phyloP scores from a whole-genome alignment of 2,888 invertebrate genomes.

The Myopa testacea region DNA sequence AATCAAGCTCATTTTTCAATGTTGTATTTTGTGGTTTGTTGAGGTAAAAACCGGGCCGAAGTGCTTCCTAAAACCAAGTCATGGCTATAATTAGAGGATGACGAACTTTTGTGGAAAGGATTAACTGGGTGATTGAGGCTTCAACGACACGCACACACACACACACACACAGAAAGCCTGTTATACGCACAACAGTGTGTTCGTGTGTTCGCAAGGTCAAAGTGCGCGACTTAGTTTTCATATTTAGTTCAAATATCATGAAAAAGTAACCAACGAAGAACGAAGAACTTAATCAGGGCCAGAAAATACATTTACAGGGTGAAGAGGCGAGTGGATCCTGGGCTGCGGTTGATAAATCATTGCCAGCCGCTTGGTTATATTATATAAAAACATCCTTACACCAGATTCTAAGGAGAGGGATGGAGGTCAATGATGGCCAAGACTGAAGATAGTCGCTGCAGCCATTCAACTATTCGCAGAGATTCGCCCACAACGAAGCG shows the following conservation, averaged over 20 bases:
- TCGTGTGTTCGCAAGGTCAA: conserved; percentile 20
- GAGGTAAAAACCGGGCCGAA: too few relatives aligned
- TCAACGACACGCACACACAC: neutral
- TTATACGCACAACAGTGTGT: too few relatives aligned
- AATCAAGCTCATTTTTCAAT: too few relatives aligned
- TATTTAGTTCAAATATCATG: neutral
- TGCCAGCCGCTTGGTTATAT: neutral
- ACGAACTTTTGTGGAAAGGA: too few relatives aligned
- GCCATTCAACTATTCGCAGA: neutral
- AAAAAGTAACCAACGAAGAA: neutral
- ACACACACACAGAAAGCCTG: neutral
- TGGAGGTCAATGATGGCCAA: too few relatives aligned
- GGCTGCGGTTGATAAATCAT: neutral
- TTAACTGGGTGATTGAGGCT: too few relatives aligned
- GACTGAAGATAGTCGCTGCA: neutral
- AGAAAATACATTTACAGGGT: neutral
- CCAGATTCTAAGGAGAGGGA: too few relatives aligned
- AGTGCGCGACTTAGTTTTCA: conserved; percentile 16
- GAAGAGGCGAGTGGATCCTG: neutral
- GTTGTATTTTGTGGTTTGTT: too few relatives aligned
- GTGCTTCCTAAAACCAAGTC: too few relatives aligned
- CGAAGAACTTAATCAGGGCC: neutral
- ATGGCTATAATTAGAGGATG: too few relatives aligned
- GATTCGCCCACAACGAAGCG: too few relatives aligned
- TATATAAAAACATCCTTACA: too few relatives aligned